These are phyloP conservation scores for Triops cancriformis DNA, from an alignment of 1,140 invertebrate genomes.

Conservation along the genomic window DNA sequence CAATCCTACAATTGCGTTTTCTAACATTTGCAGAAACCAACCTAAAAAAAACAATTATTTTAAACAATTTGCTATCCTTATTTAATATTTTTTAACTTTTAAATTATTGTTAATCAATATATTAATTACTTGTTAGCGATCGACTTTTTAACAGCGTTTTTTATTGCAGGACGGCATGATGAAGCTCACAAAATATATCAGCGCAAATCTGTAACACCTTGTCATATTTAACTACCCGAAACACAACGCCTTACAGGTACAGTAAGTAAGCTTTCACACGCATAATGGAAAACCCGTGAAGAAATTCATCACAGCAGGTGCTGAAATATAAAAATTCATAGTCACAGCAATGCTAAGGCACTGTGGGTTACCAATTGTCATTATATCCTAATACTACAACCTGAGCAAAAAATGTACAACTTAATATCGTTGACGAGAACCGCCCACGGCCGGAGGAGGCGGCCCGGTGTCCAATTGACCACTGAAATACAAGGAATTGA, in stretches of 20 bases:
- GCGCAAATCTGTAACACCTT: not conserved
- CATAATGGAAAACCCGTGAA: not conserved
- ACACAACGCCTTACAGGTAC: not conserved
- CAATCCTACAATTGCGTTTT: too few species aligned
- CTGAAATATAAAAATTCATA: not conserved
- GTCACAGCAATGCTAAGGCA: not conserved
- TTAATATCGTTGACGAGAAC: not conserved
- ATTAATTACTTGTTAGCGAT: too few species aligned
- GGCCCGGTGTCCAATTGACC: not conserved
- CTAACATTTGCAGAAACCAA: too few species aligned
- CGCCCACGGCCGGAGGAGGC: not conserved
- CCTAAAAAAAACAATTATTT: too few species aligned
- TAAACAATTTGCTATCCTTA: too few species aligned
- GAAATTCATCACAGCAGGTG: not conserved
- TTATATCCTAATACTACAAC: not conserved
- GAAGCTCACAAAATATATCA: slow-evolving; percentile 14
- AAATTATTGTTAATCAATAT: too few species aligned
- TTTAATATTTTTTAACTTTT: too few species aligned
- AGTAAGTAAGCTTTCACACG: not conserved
- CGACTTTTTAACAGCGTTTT: too few species aligned
- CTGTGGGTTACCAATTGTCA: not conserved
- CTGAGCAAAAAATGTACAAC: not conserved
- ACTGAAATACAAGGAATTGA: slow-evolving; percentile 20
- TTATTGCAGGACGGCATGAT: not conserved
- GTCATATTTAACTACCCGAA: not conserved